Evolutionary conservation across 2,888 invertebrate species (phyloP).

Genomic region (Tigriopus californicus): DNA sequence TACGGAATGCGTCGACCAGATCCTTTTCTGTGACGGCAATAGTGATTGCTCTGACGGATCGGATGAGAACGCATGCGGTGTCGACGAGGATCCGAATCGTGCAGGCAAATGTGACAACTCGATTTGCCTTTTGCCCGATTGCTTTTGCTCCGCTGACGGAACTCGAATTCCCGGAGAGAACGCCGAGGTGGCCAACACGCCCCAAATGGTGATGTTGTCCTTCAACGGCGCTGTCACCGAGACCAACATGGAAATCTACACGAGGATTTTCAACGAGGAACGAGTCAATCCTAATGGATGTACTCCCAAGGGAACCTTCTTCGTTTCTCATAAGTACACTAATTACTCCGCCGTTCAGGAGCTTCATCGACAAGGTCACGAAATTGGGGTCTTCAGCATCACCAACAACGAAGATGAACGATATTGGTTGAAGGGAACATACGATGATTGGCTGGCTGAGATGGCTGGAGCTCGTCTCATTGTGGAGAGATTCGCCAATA

Average conservation of each 20-base stretch:
- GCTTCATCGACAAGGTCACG: conserved; percentile 70
- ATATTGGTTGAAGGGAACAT: conserved; percentile 18
- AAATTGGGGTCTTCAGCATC: conserved; percentile 44
- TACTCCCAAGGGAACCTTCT: conserved; percentile 73
- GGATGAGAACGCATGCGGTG: conserved; percentile 24
- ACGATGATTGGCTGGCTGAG: conserved; percentile 63
- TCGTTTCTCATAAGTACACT: conserved; percentile 69
- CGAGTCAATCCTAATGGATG: conserved; percentile 75
- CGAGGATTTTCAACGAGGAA: conserved; percentile 59
- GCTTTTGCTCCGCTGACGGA: conserved; percentile 80
- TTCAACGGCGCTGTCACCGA: conserved; percentile 84
- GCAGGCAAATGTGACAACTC: conserved; percentile 23
- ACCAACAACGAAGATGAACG: conserved; percentile 29
- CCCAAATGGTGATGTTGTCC: conserved; percentile 77
- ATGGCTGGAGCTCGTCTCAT: conserved; percentile 87
- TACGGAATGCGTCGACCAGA: conserved; percentile 22
- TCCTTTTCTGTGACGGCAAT: conserved; percentile 23
- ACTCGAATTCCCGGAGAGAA: conserved; percentile 53
- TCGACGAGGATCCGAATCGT: conserved; percentile 24
- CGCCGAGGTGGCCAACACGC: conserved; percentile 41
- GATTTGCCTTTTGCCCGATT: conserved; percentile 36
- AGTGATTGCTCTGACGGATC: conserved; percentile 23
- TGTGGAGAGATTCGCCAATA: conserved; percentile 56
- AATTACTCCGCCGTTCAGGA: conserved; percentile 85
- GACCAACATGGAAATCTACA: conserved; percentile 72